A percentile compares a stretch with the other conserved stretches of the same genome.
phyloP scores from a whole-genome alignment of 1,140 invertebrate species.

The Amyelois transitella region DNA sequence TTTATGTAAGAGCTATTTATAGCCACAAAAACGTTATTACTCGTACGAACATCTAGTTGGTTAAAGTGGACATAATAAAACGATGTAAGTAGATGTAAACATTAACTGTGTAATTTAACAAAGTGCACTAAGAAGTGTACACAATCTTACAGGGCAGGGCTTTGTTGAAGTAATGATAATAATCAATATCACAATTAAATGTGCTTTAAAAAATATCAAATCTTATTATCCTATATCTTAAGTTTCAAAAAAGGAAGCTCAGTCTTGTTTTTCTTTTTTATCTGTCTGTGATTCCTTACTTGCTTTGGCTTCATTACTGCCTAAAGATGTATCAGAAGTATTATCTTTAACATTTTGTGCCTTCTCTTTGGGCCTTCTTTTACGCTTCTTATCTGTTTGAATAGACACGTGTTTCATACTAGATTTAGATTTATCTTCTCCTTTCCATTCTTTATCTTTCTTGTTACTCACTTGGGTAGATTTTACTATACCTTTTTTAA shows the following conservation, averaged over 20 bases:
- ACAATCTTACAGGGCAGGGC: no score
- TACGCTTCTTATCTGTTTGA: conserved; percentile 29
- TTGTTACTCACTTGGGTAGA: not conserved
- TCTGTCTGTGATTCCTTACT: conserved; percentile 19
- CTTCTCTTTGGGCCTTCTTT: not conserved
- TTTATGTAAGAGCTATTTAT: no score
- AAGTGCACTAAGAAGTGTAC: no score
- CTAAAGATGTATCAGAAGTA: not conserved
- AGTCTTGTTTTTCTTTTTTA: conserved; percentile 38
- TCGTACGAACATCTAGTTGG: no score
- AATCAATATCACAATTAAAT: no score
- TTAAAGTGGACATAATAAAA: no score
- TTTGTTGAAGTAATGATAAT: no score
- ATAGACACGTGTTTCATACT: conserved; percentile 33
- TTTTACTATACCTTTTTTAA: not conserved
- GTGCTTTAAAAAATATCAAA: no score
- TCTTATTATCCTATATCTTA: no score
- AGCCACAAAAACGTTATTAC: no score
- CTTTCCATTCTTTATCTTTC: not conserved
- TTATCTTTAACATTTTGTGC: conserved; percentile 22
- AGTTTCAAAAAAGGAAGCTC: not conserved
- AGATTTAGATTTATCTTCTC: conserved; percentile 21
- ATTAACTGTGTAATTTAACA: no score
- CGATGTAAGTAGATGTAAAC: no score
- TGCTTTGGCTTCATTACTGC: not conserved